Evolutionary conservation across 92 coral and sea anemone species (phyloP).

Genomic region (Porites lobata): DNA sequence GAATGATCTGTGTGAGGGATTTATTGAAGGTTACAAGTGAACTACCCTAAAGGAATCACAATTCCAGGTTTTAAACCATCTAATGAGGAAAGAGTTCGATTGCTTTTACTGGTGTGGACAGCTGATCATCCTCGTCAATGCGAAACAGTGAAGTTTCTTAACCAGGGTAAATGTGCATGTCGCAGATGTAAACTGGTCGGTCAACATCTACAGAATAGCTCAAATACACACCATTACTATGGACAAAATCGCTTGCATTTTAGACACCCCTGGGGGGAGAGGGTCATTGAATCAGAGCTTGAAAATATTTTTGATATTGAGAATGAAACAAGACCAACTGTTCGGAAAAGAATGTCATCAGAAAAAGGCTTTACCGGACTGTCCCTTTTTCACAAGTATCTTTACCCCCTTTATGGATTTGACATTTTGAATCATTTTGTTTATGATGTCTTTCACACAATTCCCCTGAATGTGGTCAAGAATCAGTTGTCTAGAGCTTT

Average conservation of each 20-base stretch:
- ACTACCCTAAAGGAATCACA: slow-evolving; percentile 45
- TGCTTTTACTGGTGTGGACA: slow-evolving; percentile 63
- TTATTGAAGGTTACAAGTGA: slow-evolving; percentile 62
- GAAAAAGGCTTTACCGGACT: slow-evolving; percentile 74
- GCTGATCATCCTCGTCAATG: slow-evolving; percentile 85
- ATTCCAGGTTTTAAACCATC: slow-evolving; percentile 26
- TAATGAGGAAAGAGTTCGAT: slow-evolving; percentile 30
- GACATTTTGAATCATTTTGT: slow-evolving; percentile 69
- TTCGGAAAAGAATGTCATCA: slow-evolving; percentile 65
- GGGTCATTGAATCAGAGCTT: slow-evolving; percentile 54
- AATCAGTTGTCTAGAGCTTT: slow-evolving; percentile 58
- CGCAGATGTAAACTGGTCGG: slow-evolving; percentile 74
- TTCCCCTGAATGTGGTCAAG: slow-evolving; percentile 74
- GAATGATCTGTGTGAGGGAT: slow-evolving; percentile 62
- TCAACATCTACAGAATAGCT: slow-evolving; percentile 48
- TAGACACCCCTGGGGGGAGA: slow-evolving; percentile 66
- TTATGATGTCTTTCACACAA: slow-evolving; percentile 75
- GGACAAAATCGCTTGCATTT: slow-evolving; percentile 71
- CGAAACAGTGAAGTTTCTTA: slow-evolving; percentile 71
- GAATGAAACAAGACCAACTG: slow-evolving; percentile 63
- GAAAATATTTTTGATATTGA: slow-evolving; percentile 58
- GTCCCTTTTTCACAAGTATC: slow-evolving; percentile 69
- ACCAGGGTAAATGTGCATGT: slow-evolving; percentile 80
- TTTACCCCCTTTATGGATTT: slow-evolving; percentile 79
- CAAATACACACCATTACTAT: slow-evolving; percentile 71